Conservation (phyloP, 1,140 invertebrate species). For the Eumaeus atala region DNA sequence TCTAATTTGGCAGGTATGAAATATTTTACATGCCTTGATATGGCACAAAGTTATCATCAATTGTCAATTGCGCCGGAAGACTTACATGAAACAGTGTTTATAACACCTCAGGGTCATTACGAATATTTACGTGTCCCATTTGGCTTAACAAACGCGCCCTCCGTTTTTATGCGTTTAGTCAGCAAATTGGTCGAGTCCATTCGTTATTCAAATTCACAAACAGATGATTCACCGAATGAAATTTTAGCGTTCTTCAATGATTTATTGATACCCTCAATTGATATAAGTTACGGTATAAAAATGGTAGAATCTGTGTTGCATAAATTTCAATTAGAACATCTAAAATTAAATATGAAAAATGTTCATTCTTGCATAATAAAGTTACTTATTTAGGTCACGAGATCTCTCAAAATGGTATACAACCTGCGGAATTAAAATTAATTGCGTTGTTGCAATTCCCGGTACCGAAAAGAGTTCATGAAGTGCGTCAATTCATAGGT, state of each 20-base stretch:
- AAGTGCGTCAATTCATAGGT: slow-evolving; percentile 45
- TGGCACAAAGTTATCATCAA: not conserved
- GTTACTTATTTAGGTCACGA: slow-evolving; percentile 24
- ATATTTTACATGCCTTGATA: not conserved
- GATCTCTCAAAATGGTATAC: slow-evolving; percentile 25
- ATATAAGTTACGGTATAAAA: too few species aligned
- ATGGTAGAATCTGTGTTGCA: too few species aligned
- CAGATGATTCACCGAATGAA: not conserved
- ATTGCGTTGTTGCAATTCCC: slow-evolving; percentile 16
- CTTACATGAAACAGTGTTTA: not conserved
- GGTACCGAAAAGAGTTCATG: slow-evolving; percentile 12
- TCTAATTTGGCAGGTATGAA: not conserved
- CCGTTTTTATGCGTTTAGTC: not conserved
- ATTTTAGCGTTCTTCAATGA: not conserved
- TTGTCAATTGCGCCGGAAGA: not conserved
- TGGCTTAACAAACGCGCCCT: not conserved
- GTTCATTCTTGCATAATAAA: slow-evolving; percentile 24
- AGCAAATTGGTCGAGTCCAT: not conserved
- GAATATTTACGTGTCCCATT: slow-evolving; percentile 1
- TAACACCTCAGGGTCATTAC: not conserved
- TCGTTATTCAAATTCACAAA: too few species aligned
- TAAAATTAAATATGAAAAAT: slow-evolving; percentile 30
- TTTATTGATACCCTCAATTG: too few species aligned
- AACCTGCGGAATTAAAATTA: slow-evolving; percentile 37
- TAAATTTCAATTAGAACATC: too few species aligned